Base-by-base conservation (phyloP, 2,113 vertebrate species). In the Platichthys flesus region DNA sequence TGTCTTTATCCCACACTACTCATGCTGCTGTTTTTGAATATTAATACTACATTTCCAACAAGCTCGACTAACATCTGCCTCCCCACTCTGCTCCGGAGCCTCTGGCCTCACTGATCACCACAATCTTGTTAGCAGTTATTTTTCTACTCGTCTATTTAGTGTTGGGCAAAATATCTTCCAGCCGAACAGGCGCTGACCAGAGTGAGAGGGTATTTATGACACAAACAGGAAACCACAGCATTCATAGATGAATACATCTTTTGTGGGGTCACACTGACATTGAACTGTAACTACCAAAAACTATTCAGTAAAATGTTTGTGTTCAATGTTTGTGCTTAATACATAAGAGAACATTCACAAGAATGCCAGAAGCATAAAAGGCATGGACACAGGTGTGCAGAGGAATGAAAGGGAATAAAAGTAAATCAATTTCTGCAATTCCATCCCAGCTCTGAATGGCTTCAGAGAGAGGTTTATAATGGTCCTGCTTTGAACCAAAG, bases 361-460 rank as follows among this genome's bases (percentile, higher is more conserved):
- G 31, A 31, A 31, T 31, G 31, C 31, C 31, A 31, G 6, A 31
- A 6, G 6, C 31, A 6, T 31, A 31, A 7, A 31, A 31, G 6
- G 5, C 6, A 5, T 31, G 31, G 31, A 31, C 31, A 31, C 31
- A 31, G 31, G 31, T 5, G 31, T 31, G 31, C 31, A 31, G 31
- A 42, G 40, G 40, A 9, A 42, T 42, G 12, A 68, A 45, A 56
- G 28, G 0, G 24, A 72, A 82, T 31, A 72, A 77, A 72, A 24
- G 24, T 61, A 51, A 74, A 75, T 23, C 23, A 23, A 23, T 74
- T 56, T 14, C 8, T 10, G 10, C 58, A 67, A 13, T 45, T 31
- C 56, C 28, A 54, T 70, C 83, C 54, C 67, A 73, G 59, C 74
- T 60, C 31, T 79, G 71, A 86, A 20, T 49, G 73, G 68, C 65